These are phyloP conservation scores for Phrynosoma platyrhinos DNA, from an alignment of 2,113 vertebrate genomes.

Conservation along the genomic window DNA sequence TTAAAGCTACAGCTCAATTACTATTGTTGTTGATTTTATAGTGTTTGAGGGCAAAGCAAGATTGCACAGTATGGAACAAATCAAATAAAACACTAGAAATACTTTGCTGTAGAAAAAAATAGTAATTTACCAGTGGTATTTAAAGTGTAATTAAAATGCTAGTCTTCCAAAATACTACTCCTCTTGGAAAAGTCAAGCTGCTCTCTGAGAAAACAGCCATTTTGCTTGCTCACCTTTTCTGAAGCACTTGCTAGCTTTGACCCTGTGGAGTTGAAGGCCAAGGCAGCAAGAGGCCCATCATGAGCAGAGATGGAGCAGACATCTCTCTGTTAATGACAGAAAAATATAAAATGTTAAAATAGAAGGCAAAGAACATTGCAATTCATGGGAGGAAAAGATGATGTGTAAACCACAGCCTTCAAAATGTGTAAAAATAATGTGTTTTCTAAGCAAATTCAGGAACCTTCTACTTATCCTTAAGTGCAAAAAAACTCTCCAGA, in stretches of 20 bases:
- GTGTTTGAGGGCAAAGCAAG: not conserved
- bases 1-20: not conserved
- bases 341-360: not conserved
- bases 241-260: constrained; percentile 92
- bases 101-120: not conserved
- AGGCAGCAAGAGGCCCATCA: constrained; percentile 89
- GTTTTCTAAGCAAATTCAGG: not conserved
- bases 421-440: fast-evolving
- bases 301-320: constrained; percentile 90
- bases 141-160: not conserved
- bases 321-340: constrained; percentile 78
- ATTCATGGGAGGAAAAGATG: no score
- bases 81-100: not conserved
- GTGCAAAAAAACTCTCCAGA: not conserved
- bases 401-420: not conserved
- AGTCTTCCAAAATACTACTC: not conserved
- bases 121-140: not conserved
- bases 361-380: not conserved
- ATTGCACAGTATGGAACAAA: not conserved
- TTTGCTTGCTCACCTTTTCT: constrained; percentile 82
- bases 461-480: not conserved
- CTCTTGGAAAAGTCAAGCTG: not conserved
- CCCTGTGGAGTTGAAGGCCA: constrained; percentile 88
- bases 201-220: fast-evolving
- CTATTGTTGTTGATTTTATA: no score